phyloP scores from a whole-genome alignment of 1,140 invertebrate genomes.

The Phocides pigmalion region DNA sequence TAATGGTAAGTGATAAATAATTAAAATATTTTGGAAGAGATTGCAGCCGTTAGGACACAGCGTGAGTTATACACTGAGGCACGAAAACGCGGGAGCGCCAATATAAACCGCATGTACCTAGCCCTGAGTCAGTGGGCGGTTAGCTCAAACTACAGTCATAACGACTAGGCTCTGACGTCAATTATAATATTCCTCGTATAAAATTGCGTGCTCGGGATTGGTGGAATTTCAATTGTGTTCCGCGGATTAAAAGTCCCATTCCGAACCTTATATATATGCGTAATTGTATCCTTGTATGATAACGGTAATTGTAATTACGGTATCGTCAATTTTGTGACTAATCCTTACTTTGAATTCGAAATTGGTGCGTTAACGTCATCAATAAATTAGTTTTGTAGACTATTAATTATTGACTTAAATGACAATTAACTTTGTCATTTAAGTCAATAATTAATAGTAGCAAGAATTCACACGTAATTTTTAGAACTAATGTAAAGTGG shows the following conservation, averaged over 20 bases:
- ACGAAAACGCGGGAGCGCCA: constrained; percentile 39
- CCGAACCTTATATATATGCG: no score
- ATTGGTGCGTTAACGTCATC: no score
- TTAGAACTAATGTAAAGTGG: no score
- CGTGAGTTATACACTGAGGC: constrained; percentile 45
- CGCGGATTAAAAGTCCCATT: neutral
- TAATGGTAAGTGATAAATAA: no score
- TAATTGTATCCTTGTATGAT: neutral
- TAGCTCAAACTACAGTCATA: constrained; percentile 39
- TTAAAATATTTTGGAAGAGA: constrained; percentile 2
- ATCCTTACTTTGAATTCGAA: neutral
- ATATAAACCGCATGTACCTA: constrained; percentile 58
- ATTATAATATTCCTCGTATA: constrained; percentile 43
- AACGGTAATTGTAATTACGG: neutral
- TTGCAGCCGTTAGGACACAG: constrained; percentile 3
- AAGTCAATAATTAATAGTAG: no score
- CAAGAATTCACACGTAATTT: no score
- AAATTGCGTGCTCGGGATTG: constrained; percentile 33
- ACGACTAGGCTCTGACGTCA: constrained; percentile 55
- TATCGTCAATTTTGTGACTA: neutral
- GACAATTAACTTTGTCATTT: no score
- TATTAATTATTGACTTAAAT: no score
- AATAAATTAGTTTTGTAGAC: no score
- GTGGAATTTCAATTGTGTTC: constrained; percentile 39
- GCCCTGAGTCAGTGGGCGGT: constrained; percentile 52